Evolutionary conservation across 2,113 vertebrate species (phyloP).

Genomic region (Chaenocephalus aceratus): DNA sequence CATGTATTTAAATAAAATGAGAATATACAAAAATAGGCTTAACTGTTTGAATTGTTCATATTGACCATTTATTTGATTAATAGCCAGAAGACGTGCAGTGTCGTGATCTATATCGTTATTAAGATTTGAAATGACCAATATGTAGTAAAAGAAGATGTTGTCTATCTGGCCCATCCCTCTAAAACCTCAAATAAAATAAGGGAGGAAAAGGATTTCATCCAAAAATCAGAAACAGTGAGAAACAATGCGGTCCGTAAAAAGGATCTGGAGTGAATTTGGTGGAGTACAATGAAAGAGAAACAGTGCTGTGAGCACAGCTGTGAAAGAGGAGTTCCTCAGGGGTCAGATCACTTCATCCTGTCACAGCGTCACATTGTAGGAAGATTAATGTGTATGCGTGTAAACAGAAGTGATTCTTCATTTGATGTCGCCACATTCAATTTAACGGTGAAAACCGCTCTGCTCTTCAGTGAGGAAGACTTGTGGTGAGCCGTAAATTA

Average conservation of each 20-base stretch:
- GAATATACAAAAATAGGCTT: too few relatives aligned
- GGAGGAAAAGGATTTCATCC: not conserved
- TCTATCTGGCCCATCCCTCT: too few relatives aligned
- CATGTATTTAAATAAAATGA: too few relatives aligned
- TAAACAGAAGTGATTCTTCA: constrained; percentile 62
- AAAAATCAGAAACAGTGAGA: not conserved
- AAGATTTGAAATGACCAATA: too few relatives aligned
- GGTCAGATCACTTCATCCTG: constrained; percentile 37
- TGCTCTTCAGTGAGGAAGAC: constrained; percentile 38
- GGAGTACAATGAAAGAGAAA: constrained; percentile 25
- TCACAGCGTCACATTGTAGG: constrained; percentile 32
- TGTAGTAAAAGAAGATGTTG: too few relatives aligned
- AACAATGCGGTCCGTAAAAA: constrained; percentile 5
- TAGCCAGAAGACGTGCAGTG: too few relatives aligned
- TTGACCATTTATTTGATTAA: too few relatives aligned
- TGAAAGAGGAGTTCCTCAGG: constrained; percentile 33
- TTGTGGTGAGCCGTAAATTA: constrained; percentile 65
- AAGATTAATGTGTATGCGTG: constrained; percentile 58
- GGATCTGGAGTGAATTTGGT: constrained; percentile 29
- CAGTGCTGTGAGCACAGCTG: not conserved
- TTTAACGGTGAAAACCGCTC: constrained; percentile 52
- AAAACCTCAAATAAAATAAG: not conserved
- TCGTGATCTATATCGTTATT: too few relatives aligned
- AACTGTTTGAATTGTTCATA: too few relatives aligned
- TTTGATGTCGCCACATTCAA: constrained; percentile 61